These are phyloP conservation scores for Ursus arctos DNA, from an alignment of 2,113 vertebrate genomes.

Conservation along the genomic window DNA sequence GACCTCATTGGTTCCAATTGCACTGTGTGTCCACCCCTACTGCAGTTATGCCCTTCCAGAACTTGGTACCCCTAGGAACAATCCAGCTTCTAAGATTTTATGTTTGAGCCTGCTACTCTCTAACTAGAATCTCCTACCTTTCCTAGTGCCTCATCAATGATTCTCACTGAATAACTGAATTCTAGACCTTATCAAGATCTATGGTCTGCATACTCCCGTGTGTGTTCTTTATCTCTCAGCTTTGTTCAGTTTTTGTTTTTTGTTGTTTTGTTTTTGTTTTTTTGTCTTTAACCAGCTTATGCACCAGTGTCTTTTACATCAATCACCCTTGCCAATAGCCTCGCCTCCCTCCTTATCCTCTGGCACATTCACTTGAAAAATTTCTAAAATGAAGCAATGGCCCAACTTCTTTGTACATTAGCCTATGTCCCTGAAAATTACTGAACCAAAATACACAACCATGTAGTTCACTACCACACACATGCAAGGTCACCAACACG, in stretches of 20 bases:
- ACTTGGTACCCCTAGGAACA: neutral
- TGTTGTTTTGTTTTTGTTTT: neutral
- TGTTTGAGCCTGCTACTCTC: neutral
- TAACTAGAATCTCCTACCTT: neutral
- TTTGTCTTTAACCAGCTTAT: neutral
- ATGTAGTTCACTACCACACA: neutral
- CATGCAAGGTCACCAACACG: neutral
- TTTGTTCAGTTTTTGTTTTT: neutral
- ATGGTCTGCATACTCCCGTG: neutral
- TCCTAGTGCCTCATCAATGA: neutral
- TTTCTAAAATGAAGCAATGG: neutral
- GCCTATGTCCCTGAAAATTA: neutral
- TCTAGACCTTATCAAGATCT: neutral
- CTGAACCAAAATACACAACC: neutral
- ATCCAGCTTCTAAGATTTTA: neutral
- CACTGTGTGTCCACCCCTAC: neutral
- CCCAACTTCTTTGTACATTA: neutral
- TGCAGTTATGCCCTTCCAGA: neutral
- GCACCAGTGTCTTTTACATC: neutral
- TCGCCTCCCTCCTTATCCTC: neutral
- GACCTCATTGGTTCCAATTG: neutral
- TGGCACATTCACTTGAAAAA: neutral
- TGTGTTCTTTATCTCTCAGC: neutral
- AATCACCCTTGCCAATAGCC: neutral
- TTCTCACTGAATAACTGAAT: neutral